These are phyloP conservation scores for Leucopsar rothschildi DNA, from an alignment of 2,113 vertebrate genomes.

Conservation along the genomic window DNA sequence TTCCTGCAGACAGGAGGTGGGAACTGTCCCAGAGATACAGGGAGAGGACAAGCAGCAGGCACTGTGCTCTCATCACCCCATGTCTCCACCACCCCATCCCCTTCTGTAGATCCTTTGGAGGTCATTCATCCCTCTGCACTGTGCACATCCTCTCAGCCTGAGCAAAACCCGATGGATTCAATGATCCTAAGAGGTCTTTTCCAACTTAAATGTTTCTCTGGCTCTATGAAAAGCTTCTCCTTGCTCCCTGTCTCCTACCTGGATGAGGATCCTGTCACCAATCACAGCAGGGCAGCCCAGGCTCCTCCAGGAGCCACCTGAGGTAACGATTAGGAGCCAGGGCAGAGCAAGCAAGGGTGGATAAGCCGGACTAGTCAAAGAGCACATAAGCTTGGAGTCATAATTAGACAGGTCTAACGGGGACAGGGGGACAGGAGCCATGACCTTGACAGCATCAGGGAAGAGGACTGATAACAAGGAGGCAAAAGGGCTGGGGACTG, in stretches of 20 bases:
- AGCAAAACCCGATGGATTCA: neutral
- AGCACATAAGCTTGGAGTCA: neutral
- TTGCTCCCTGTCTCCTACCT: neutral
- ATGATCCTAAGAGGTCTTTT: neutral
- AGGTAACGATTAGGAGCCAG: neutral
- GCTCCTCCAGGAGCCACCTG: neutral
- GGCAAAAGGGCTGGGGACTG: neutral
- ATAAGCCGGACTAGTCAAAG: neutral
- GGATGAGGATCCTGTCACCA: neutral
- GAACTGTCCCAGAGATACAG: rapidly evolving
- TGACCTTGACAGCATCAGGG: neutral
- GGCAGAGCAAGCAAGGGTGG: neutral
- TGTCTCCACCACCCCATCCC: neutral
- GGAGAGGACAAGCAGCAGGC: neutral
- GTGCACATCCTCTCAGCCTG: rapidly evolving
- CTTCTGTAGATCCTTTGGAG: rapidly evolving
- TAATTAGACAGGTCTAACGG: neutral
- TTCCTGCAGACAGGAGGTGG: neutral
- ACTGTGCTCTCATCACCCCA: neutral
- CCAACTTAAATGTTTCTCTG: neutral
- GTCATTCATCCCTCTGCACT: neutral
- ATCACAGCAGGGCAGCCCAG: neutral
- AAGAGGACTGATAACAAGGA: neutral
- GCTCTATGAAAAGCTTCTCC: neutral
- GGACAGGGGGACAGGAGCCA: neutral